These are phyloP conservation scores for Drosophila dives DNA, from an alignment of 2,888 invertebrate genomes.

Conservation along the genomic window DNA sequence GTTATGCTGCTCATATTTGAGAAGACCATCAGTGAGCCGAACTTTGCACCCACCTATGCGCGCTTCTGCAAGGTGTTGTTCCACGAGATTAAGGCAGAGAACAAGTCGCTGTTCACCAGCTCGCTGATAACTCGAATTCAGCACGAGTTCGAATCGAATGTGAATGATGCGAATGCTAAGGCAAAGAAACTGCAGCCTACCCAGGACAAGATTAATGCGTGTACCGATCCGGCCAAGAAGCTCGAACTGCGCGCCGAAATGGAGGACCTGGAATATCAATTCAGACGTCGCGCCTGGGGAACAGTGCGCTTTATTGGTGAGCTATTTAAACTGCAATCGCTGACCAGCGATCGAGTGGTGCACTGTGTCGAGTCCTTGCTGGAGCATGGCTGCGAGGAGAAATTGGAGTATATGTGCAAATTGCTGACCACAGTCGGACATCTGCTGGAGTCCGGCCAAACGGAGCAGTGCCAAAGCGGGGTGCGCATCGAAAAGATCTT, in stretches of 20 bases:
- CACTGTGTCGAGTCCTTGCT: slow-evolving; percentile 78
- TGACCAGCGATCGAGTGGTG: slow-evolving; percentile 78
- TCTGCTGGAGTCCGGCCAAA: slow-evolving; percentile 67
- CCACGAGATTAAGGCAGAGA: slow-evolving; percentile 80
- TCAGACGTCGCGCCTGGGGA: slow-evolving; percentile 83
- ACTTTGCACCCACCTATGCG: slow-evolving; percentile 83
- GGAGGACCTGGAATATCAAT: slow-evolving; percentile 83
- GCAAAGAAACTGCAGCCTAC: slow-evolving; percentile 79
- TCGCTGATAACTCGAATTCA: slow-evolving; percentile 80
- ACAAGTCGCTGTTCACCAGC: slow-evolving; percentile 71
- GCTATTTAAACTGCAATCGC: slow-evolving; percentile 80
- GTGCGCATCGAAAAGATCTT: slow-evolving; percentile 79
- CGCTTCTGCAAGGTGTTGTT: slow-evolving; percentile 83
- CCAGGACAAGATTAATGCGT: slow-evolving; percentile 69
- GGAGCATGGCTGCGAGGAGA: slow-evolving; percentile 82
- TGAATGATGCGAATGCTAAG: slow-evolving; percentile 83
- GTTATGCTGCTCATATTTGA: slow-evolving; percentile 84
- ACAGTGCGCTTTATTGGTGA: slow-evolving; percentile 84
- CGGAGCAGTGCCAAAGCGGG: slow-evolving; percentile 60
- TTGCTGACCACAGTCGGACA: slow-evolving; percentile 82
- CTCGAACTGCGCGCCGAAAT: slow-evolving; percentile 81
- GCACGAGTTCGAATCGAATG: slow-evolving; percentile 82
- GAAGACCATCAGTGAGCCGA: slow-evolving; percentile 83
- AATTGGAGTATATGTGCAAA: slow-evolving; percentile 83
- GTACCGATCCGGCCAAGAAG: slow-evolving; percentile 73